A percentile compares a stretch with the other conserved stretches of the same genome.
These are phyloP conservation scores for Scaptomyza parva DNA, from an alignment of 2,888 invertebrate genomes.

Conservation along the genomic window DNA sequence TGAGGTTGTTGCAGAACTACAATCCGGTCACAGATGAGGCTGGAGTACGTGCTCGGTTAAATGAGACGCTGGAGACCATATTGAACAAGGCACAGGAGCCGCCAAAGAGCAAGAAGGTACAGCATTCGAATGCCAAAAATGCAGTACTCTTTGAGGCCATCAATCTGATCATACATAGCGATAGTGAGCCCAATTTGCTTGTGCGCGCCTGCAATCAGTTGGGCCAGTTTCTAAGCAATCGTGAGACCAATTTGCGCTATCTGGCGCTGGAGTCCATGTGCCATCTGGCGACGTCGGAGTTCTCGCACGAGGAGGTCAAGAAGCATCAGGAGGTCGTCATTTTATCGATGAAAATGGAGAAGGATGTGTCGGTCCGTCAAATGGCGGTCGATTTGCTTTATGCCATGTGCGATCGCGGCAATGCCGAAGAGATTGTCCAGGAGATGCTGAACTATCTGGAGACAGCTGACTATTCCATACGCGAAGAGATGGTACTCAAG, in stretches of 20 bases:
- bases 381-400: constrained; percentile 99
- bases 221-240: constrained; percentile 98
- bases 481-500: constrained; percentile 99
- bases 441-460: constrained; percentile 99
- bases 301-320: constrained; percentile 99
- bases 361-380: constrained; percentile 98
- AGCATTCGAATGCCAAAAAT: constrained; percentile 99
- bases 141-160: constrained; percentile 99
- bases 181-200: constrained; percentile 97
- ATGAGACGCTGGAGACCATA: constrained; percentile 99
- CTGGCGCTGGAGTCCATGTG: constrained; percentile 99
- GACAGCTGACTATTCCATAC: constrained; percentile 99
- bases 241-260: constrained; percentile 99
- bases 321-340: constrained; percentile 99
- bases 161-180: constrained; percentile 99
- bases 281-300: constrained; percentile 98
- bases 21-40: constrained; percentile 98
- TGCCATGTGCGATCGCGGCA: constrained; percentile 99
- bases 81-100: constrained; percentile 99
- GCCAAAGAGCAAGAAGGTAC: constrained; percentile 99
- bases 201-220: constrained; percentile 99
- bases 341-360: constrained; percentile 99
- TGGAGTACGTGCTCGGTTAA: constrained; percentile 96
- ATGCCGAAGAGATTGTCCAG: constrained; percentile 99
- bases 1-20: constrained; percentile 98